Base-by-base conservation (phyloP, 2,113 vertebrate species). In the Eira barbara region DNA sequence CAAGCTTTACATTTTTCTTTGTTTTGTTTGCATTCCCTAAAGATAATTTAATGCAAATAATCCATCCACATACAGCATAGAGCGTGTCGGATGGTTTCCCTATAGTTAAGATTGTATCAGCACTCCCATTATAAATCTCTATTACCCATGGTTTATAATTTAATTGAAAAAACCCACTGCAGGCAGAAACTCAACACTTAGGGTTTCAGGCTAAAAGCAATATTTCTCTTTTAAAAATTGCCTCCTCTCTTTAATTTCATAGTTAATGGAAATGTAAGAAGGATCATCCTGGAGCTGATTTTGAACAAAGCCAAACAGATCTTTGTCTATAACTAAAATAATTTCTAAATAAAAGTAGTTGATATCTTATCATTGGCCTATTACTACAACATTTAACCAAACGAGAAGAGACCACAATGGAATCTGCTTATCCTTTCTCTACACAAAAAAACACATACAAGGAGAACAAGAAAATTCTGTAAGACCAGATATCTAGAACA, bases 1-100 rank as follows among this genome's bases (percentile, higher is more conserved):
- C 89, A 98, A 92, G 89, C 74, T 57, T 98, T 98, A 93, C 88
- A 94, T 96, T 98, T 98, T 27, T 91, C 91, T 93, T 98, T 98
- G 97, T 97, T 74, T 97, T 97, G 94, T 98, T 97, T 98, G 90
- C 89, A 71, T 98, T 98, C 98, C 84, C 96, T 97, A 95, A 95
- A 95, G 95, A 97, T 97, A 97, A 97, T 95, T 95, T 97, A 96
- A 98, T 97, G 90, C 89, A 97, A 97, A 94, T 97, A 97, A 97
- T 97, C 71, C 42, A 7, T 97, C 96, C 97, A 67, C 96, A 65
- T 87, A 92, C 71, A 94, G 76, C 87, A 81, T 74, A 85, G 94
- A 95, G 95, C 55, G 7, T 55, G 96, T 67, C 31, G 57, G 98
- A 96, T 97, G 29, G 1, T 80, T 94, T 94, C 95, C 93, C n/a